These are phyloP conservation scores for Dissostichus mawsoni DNA, from an alignment of 2,113 vertebrate genomes.

Conservation along the genomic window DNA sequence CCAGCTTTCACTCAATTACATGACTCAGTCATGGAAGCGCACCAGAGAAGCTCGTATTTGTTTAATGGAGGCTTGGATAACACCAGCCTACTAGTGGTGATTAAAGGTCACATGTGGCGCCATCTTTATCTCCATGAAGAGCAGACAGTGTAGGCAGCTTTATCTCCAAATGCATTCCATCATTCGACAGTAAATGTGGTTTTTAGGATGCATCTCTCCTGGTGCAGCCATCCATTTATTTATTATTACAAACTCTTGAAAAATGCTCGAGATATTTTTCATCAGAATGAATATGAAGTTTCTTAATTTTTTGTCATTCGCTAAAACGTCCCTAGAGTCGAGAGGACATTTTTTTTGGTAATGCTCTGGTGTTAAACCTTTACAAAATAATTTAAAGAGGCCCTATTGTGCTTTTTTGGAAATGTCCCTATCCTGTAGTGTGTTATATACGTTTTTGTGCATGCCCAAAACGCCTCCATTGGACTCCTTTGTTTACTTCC, in stretches of 20 bases:
- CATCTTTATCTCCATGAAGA: background rate
- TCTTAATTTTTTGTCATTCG: background rate
- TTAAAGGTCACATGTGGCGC: background rate
- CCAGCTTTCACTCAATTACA: constrained; percentile 24
- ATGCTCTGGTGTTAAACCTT: no score
- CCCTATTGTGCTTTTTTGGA: no score
- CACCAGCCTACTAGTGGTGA: background rate
- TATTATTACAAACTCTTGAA: background rate
- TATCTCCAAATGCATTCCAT: no score
- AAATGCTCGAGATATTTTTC: background rate
- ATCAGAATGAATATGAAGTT: background rate
- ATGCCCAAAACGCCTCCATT: no score
- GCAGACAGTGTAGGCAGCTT: no score
- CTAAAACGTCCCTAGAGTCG: no score
- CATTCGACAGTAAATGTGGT: background rate
- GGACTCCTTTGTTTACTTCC: no score
- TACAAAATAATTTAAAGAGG: no score
- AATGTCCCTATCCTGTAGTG: no score
- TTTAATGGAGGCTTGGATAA: constrained; percentile 9
- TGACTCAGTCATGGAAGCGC: background rate
- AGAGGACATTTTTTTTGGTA: no score
- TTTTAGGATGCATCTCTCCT: background rate
- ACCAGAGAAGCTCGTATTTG: accelerated
- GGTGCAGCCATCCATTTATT: background rate
- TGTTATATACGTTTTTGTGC: no score